Base-by-base conservation (phyloP, 2,113 vertebrate genomes). In the Stigmatopora nigra region DNA sequence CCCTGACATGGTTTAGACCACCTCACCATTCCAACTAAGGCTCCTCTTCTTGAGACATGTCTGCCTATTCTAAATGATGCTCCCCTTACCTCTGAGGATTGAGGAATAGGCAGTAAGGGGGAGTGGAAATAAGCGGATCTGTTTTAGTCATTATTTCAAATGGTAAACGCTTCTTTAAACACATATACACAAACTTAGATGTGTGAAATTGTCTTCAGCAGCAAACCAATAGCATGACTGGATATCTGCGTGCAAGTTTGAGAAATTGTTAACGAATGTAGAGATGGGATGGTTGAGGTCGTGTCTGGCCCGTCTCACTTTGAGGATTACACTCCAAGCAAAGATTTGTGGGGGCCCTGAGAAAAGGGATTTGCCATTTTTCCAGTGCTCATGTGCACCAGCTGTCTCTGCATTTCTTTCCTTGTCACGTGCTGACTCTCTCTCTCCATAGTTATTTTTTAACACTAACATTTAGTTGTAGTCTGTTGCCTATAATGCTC, bases 341-440 rank as follows among this genome's bases (percentile, higher is more conserved):
- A 35, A 71, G 75, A 82, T 79, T 78, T 81, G 67, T 75, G 67
- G 70, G 70, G 76, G 70, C 56, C 70, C 69, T 75, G 77, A 80
- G 76, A 86, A 81, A 81, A 67, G 68, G 69, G 72, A 81, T 84
- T 84, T 82, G n/a, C 63, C 53, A 64, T 85, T 85, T 61, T 84
- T 85, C 82, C 87, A 82, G 64, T 61, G 36, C 61, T 59, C 64
- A 6, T 76, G 62, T 64, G 68, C 67, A 66, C 2, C 82, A 81
- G 78, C 78, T 86, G 82, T 85, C 61, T 85, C 56, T 76, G 53
- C 60, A 62, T 59, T 77, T 72, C 64, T 47, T 70, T 47, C 35
- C 58, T 47, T 67, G 22, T 67, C 9, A 15, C 16, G 15, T 65
- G 31, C 47, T 56, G 3, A 15, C 14, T 47, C 5, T 47, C 14